Evolutionary conservation across 2,113 vertebrate species (phyloP), one percentile per base, ranked within the genome.

Genomic region (Psittacus erithacus): DNA sequence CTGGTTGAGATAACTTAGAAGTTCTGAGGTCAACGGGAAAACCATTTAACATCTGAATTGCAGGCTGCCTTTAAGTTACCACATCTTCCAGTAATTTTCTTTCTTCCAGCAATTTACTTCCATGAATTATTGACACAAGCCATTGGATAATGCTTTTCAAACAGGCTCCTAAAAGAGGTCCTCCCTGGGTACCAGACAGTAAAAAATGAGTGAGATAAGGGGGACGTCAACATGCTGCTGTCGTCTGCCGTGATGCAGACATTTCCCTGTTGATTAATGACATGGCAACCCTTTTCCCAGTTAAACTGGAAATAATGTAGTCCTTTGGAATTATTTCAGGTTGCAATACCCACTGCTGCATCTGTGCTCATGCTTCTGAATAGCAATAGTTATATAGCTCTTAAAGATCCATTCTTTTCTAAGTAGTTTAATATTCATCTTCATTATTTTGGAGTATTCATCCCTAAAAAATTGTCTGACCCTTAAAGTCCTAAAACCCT

Each of bases 401-500:
- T 64, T 46, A 62, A 67, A 85, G 64, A 55, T 33, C 12, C 53
- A 29, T 29, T 49, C 64, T 44, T 68, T 35, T 9, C 33, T 18
- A 41, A 78, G 74, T 68, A 57, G 35, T 60, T 64, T 63, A 47
- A 71, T 71, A 79, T 6, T 82, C 35, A 17, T 82, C 78, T 84
- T 85, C 81, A 35, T 91, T 84, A 79, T 80, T 85, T 68, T 75
- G 83, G 53, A 55, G n/a, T 71, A 33, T 69, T 91, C 73, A 86
- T 89, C 83, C 55, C 60, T 57, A 74, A 86, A 82, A 83, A 88
- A 25, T 63, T 33, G 31, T 57, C 88, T 90, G 86, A 88, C 73
- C 65, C 62, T 46, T 63, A 4, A 62, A 71, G 41, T 38, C 83
- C 70, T 67, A 52, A 88, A 86, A 35, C 27, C 28, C 52, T n/a